Percentiles rank a stretch among this genome's conserved stretches.
These are phyloP conservation scores for Drosophila neocordata DNA, from an alignment of 1,140 invertebrate genomes.

Conservation along the genomic window DNA sequence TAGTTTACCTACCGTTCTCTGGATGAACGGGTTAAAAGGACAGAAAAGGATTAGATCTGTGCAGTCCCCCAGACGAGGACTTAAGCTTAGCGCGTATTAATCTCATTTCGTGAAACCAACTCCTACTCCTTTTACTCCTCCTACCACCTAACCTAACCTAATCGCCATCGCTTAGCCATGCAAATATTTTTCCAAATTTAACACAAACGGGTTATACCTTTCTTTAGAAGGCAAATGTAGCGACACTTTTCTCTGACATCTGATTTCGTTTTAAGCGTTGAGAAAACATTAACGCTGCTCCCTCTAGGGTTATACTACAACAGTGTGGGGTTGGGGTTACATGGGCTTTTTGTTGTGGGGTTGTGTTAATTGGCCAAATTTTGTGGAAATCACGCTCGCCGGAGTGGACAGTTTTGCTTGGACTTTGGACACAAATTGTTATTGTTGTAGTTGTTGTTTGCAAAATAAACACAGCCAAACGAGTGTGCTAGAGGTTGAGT, in stretches of 20 bases:
- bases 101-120: constrained; percentile 62
- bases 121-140: constrained; percentile 3
- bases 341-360: not conserved
- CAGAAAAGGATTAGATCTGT: constrained; percentile 70
- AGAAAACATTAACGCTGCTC: constrained; percentile 9
- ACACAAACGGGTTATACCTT: constrained; percentile 42
- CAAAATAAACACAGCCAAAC: constrained; percentile 79
- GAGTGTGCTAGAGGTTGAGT: constrained; percentile 71
- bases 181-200: constrained; percentile 76
- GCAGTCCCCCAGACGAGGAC: constrained; percentile 25
- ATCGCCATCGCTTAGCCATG: constrained; percentile 73
- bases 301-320: not conserved
- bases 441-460: constrained; percentile 77
- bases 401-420: constrained; percentile 37
- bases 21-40: constrained; percentile 58
- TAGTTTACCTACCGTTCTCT: constrained; percentile 34
- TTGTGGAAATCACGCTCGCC: constrained; percentile 62
- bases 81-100: constrained; percentile 75
- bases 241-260: constrained; percentile 39
- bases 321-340: constrained; percentile 6
- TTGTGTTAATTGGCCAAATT: constrained; percentile 71
- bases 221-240: constrained; percentile 1
- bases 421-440: constrained; percentile 58
- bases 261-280: constrained; percentile 50
- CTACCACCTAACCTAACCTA: constrained; percentile 32